Percentiles rank a stretch among this genome's conserved stretches.
Evolutionary conservation across 2,888 invertebrate genomes (phyloP).

Genomic region (Ophion costatus): DNA sequence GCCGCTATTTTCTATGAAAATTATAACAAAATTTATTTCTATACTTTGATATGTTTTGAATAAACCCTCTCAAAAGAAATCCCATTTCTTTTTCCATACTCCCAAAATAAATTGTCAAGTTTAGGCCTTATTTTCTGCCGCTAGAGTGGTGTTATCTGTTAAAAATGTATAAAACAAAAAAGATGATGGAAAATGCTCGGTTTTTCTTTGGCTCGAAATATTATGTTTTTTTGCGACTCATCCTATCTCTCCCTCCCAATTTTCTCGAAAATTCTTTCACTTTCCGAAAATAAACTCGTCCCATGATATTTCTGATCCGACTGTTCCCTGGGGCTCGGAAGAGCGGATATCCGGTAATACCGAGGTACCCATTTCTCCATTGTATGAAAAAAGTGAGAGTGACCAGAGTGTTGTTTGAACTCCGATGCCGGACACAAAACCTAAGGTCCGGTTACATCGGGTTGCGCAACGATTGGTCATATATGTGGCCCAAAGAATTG

Average conservation of each 20-base stretch:
- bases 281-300: constrained; percentile 47
- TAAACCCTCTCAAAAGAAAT: no score
- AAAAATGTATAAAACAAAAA: no score
- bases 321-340: constrained; percentile 40
- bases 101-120: no score
- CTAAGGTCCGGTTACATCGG: constrained; percentile 73
- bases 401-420: constrained; percentile 53
- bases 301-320: constrained; percentile 27
- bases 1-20: no score
- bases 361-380: constrained; percentile 33
- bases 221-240: background rate
- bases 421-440: constrained; percentile 66
- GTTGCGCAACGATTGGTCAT: constrained; percentile 71
- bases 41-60: no score
- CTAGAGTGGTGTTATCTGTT: no score
- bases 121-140: no score
- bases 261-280: constrained; percentile 11
- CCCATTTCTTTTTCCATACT: no score
- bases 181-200: no score
- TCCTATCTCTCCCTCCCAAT: constrained; percentile 6
- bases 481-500: constrained; percentile 57
- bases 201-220: background rate
- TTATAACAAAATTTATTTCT: no score
- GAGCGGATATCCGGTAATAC: constrained; percentile 67
- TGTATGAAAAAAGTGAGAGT: constrained; percentile 42